Evolutionary conservation across 2,797 vertebrate species (phyloP), one percentile per base, ranked within the genome.

Genomic region (Crypturellus tataupa): DNA sequence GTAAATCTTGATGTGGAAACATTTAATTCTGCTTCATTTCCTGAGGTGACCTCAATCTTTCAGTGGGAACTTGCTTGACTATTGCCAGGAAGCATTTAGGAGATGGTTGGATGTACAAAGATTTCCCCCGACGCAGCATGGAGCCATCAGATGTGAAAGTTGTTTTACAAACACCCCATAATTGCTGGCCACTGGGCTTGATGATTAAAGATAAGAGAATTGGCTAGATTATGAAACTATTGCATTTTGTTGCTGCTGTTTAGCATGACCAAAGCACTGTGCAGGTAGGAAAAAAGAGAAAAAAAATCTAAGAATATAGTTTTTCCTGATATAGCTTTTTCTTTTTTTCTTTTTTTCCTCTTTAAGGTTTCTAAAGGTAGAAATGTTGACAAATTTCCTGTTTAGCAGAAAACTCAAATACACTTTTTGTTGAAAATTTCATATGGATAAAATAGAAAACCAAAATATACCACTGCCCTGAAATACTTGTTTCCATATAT

Each of bases 21-120:
- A 51, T 85, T 56, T 82, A 65, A 86, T 79, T 89, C 31, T 62
- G 73, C 71, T 94, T 92, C 77, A 25, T 80, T 97, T 95, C 78
- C 71, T 87, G 79, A 89, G 16, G 24, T 83, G n/a, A 77, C 80
- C 51, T 80, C 5, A 3, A 20, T 47, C 33, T 77, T 85, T 79
- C 3, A 3, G 33, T 89, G 71, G 68, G 29, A 89, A 85, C 40
- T 53, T 89, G 72, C 42, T 76, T 10, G 78, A 15, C 21, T 46
- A 10, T 56, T 68, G 23, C 55, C 87, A 67, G 85, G 77, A 91
- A 96, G 37, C 3, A 3, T 64, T 90, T 87, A 75, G 75, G 68
- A 77, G 81, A 27, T 71, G 51, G 12, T 14, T 87, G 46, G 33
- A 42, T 80, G 62, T 33, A 15, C 40, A 73, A 58, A 87, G 49